Evolutionary conservation across 2,797 vertebrate species (phyloP), one percentile per base, ranked within the genome.

Genomic region (Danio albolineatus): DNA sequence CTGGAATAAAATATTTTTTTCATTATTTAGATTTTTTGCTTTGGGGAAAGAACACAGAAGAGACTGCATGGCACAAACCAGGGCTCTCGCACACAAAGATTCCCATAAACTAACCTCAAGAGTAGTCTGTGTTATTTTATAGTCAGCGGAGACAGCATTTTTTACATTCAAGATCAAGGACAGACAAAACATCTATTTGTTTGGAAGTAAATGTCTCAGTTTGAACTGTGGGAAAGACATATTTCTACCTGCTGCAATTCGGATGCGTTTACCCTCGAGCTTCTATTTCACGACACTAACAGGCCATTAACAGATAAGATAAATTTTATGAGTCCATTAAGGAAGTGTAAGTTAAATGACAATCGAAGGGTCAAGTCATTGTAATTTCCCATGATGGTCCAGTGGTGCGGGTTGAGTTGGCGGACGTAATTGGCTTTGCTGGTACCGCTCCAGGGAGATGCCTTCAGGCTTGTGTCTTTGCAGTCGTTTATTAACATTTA

Each of bases 231-330:
- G 54, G 4, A 6, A 17, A 76, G 7, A 8, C n/a, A 57, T 72
- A 59, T 70, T 82, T 73, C 17, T 43, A 39, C 21, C 54, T 16
- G 5, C 43, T 74, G 19, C 53, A 62, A 48, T 71, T 82, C 1
- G 13, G 61, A 38, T 1, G 49, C 51, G 5, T 53, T 65, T 65
- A 70, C 66, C 75, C 76, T 54, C 38, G 51, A 69, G 83, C 62
- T 61, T 84, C 61, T 79, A 72, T 74, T 76, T 72, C 65, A 66
- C 61, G 17, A 53, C 78, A 61, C 80, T 81, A 78, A 82, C 53
- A 80, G 80, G 67, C 66, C 60, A 80, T 84, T 74, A 83, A 80
- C 72, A 85, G 48, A 74, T 84, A 78, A 85, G 73, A 82, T 76
- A 72, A 57, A 60, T 8, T 84, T 81, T 76, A 82, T 73, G 64